A percentile compares a stretch with the other conserved stretches of the same genome.
Evolutionary conservation across 2,113 vertebrate species (phyloP).

Genomic region (Crotalus helleri): DNA sequence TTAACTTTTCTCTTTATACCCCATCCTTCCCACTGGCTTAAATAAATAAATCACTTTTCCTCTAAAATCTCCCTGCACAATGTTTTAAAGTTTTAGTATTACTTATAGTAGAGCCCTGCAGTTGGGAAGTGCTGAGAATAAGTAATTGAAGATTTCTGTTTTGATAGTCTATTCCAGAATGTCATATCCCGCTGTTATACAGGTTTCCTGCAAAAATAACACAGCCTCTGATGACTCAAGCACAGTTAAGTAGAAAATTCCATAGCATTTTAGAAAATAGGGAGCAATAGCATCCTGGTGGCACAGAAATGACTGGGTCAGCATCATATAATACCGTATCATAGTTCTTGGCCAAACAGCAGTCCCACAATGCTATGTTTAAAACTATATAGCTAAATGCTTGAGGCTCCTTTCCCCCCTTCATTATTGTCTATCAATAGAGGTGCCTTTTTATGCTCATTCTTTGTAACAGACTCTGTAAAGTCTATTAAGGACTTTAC

Average conservation of each 20-base stretch:
- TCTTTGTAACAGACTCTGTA: too few relatives aligned
- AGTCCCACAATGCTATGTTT: neutral
- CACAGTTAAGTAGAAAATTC: conserved; percentile 6
- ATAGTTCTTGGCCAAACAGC: neutral
- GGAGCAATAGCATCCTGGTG: neutral
- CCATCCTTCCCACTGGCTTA: neutral
- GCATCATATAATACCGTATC: neutral
- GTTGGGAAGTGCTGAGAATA: neutral
- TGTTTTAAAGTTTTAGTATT: neutral
- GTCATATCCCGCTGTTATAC: neutral
- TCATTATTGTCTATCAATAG: neutral
- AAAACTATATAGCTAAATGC: neutral
- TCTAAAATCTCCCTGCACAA: neutral
- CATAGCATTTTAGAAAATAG: neutral
- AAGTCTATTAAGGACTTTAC: too few relatives aligned
- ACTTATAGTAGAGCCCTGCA: neutral
- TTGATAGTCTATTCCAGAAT: neutral
- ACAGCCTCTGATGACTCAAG: neutral
- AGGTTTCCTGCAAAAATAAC: conserved; percentile 6
- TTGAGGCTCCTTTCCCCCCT: too few relatives aligned
- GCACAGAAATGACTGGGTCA: neutral
- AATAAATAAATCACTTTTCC: neutral
- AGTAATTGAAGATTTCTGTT: conserved; percentile 18
- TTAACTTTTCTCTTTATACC: neutral
- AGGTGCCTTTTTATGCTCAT: neutral